Evolutionary conservation across 2,113 vertebrate genomes (phyloP), one percentile per base, ranked within the genome.

Genomic region (Raja brachyura): DNA sequence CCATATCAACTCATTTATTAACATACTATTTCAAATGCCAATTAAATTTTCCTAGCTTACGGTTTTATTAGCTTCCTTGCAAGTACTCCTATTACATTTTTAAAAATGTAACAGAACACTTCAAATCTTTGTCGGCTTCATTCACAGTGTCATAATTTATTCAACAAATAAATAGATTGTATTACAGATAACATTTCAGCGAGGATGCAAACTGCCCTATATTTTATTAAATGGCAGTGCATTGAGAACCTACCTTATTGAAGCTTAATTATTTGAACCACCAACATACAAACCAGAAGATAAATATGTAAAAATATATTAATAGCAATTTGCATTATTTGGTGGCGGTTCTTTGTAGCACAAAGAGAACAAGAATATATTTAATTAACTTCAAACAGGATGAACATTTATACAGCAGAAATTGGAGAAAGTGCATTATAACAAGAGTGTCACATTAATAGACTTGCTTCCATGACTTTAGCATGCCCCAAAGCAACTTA

Each of bases 181-280:
- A 90, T 70, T 90, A 33, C 63, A 90, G 66, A 10, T 90, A 70
- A 13, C 31, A 70, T 90, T 90, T 90, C 63, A 33, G n/a, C 18
- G 18, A 3, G 6, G 6, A 61, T 33, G 81, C 8, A 16, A 31
- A 10, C 61, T 68, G 39, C n/a, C 6, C n/a, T 70, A 70, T 11
- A 70, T 90, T 31, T 70, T 33, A 81, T 54, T 22, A 90, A 70
- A 68, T 39, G 7, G 66, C 5, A 39, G 8, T 33, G 33, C 8
- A 90, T 70, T 28, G n/a, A 20, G 14, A 90, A 33, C 14, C 11
- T 20, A 90, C 20, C 61, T 66, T 66, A 31, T 61, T 66, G 10
- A 61, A 20, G 31, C 85, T 90, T 61, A 90, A 66, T 5, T 90
- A 18, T 8, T 90, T 33, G n/a, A 90, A 90, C 7, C 14, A 88